Evolutionary conservation across 2,113 vertebrate species (phyloP).

Genomic region (Nettapus auritus): DNA sequence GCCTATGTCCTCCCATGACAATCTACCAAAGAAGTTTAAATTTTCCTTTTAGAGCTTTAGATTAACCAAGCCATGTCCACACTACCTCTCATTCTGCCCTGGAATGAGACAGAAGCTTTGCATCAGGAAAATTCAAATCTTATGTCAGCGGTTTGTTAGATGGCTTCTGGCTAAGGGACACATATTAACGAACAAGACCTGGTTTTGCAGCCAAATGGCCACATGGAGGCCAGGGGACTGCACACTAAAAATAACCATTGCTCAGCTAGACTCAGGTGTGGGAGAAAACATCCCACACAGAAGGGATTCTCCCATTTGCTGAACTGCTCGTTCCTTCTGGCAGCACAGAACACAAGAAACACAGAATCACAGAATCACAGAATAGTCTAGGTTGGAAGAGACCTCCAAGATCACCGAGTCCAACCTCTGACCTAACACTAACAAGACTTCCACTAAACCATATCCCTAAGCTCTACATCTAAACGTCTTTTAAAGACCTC

Average conservation of each 20-base stretch:
- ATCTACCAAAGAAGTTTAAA: not conserved
- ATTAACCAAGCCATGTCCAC: not conserved
- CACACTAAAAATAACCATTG: not conserved
- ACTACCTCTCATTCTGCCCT: not conserved
- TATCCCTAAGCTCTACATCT: no score
- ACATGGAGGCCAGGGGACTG: not conserved
- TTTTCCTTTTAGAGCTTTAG: not conserved
- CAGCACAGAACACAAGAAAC: not conserved
- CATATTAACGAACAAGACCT: not conserved
- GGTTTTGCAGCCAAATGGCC: not conserved
- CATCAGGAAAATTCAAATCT: not conserved
- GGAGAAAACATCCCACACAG: not conserved
- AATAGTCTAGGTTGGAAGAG: no score
- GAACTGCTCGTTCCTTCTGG: not conserved
- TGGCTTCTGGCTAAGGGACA: not conserved
- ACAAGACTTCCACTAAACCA: no score
- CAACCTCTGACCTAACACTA: no score
- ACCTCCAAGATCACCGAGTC: no score
- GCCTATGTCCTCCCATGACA: not conserved
- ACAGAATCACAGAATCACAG: no score
- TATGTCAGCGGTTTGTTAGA: not conserved
- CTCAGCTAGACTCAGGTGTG: not conserved
- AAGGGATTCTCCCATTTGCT: not conserved
- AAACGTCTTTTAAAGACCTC: no score
- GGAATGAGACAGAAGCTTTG: not conserved